phyloP scores from a whole-genome alignment of 2,113 vertebrate genomes.

The Gambusia affinis region DNA sequence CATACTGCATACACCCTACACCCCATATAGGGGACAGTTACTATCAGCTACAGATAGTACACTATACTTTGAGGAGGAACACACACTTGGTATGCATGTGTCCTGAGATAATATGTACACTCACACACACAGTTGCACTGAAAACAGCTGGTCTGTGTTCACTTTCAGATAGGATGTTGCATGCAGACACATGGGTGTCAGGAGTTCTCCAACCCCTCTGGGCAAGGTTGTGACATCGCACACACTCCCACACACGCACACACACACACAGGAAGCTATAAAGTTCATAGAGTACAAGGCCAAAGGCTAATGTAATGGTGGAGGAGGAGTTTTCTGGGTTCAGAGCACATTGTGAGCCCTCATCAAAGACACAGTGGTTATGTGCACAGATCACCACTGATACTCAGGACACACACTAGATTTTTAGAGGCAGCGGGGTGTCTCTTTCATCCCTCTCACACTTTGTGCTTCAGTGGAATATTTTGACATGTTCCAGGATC shows the following conservation, averaged over 20 bases:
- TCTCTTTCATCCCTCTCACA: neutral
- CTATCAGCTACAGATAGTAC: slow-evolving; percentile 42
- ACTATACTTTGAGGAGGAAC: slow-evolving; percentile 41
- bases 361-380: slow-evolving; percentile 17
- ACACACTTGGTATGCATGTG: slow-evolving; percentile 32
- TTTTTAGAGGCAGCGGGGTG: neutral
- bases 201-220: slow-evolving; percentile 7
- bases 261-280: slow-evolving; percentile 19
- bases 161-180: slow-evolving; percentile 40
- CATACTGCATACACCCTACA: slow-evolving; percentile 8
- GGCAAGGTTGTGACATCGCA: slow-evolving; percentile 16
- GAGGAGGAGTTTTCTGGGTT: slow-evolving; percentile 33
- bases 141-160: slow-evolving; percentile 16
- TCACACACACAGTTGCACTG: slow-evolving; percentile 17
- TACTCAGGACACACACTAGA: slow-evolving; percentile 11
- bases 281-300: slow-evolving; percentile 41
- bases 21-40: slow-evolving; percentile 18
- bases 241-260: slow-evolving; percentile 13
- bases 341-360: slow-evolving; percentile 17
- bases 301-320: slow-evolving; percentile 29
- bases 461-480: neutral
- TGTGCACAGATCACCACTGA: slow-evolving; percentile 15
- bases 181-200: slow-evolving; percentile 32
- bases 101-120: slow-evolving; percentile 26
- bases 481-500: neutral